A percentile compares a stretch with the other conserved stretches of the same genome.
These are phyloP conservation scores for Distichodus sexfasciatus DNA, from an alignment of 2,797 vertebrate species.

Conservation along the genomic window DNA sequence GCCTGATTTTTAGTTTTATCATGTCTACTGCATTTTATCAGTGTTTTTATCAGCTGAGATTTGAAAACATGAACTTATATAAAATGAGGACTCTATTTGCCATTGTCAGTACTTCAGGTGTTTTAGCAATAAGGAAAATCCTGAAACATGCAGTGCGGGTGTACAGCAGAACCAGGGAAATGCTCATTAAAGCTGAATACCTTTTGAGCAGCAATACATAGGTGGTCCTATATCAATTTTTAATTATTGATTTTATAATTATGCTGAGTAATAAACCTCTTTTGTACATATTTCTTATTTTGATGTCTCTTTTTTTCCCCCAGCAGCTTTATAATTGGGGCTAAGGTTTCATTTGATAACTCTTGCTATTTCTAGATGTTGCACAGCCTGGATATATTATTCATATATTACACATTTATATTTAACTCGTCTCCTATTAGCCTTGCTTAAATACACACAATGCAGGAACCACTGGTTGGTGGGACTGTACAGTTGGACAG, in stretches of 20 bases:
- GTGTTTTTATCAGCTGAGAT: background rate
- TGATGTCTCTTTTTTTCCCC: background rate
- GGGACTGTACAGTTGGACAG: background rate
- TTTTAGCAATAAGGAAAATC: no score
- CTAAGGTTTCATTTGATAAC: background rate
- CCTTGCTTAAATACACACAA: background rate
- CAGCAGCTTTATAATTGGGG: background rate
- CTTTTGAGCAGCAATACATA: background rate
- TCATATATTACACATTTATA: background rate
- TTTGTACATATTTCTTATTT: slow-evolving; percentile 23
- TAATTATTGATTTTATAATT: background rate
- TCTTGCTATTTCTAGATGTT: background rate
- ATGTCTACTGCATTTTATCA: background rate
- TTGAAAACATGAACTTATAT: background rate
- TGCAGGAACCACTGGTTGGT: background rate
- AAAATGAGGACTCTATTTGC: no score
- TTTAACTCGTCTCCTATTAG: background rate
- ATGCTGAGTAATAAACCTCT: slow-evolving; percentile 2
- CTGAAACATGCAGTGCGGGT: no score
- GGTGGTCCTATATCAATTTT: no score
- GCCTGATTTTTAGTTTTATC: no score
- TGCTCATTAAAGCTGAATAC: background rate
- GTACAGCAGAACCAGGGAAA: no score
- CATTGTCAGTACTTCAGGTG: no score
- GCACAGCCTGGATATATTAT: background rate